phyloP scores from a whole-genome alignment of 2,113 vertebrate species.

The Odocoileus hemionus region DNA sequence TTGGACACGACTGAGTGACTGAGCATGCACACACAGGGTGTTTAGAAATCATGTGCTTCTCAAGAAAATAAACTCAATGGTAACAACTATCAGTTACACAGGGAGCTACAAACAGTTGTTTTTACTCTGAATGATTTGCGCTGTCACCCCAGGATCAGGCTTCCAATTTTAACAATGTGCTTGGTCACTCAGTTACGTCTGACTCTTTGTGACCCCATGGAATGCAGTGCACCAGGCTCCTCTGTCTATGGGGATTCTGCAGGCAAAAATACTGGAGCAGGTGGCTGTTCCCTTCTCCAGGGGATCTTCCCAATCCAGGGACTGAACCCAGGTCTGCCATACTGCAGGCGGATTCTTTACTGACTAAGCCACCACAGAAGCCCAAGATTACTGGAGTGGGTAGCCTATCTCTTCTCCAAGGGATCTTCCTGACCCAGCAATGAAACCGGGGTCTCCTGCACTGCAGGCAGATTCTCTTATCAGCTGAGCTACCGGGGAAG shows the following conservation, averaged over 20 bases:
- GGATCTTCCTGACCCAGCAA: background rate
- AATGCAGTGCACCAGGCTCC: background rate
- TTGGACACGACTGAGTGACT: background rate
- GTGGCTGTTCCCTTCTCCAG: background rate
- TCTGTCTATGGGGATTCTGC: background rate
- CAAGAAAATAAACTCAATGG: slow-evolving; percentile 13
- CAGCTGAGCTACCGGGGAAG: background rate
- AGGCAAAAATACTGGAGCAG: background rate
- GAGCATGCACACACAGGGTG: background rate
- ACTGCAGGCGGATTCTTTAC: background rate
- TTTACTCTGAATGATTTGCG: background rate
- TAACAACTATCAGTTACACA: background rate
- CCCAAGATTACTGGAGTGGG: background rate
- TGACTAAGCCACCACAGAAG: background rate
- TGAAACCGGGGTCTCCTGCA: background rate
- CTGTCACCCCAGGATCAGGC: background rate
- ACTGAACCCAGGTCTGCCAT: background rate
- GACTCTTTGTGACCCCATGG: background rate
- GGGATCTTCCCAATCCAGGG: background rate
- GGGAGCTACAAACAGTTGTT: background rate
- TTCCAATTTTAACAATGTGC: background rate
- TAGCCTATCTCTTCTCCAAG: background rate
- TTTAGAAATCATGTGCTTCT: background rate
- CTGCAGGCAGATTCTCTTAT: background rate
- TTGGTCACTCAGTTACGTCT: background rate